A percentile compares a stretch with the other conserved stretches of the same genome.
phyloP scores from a whole-genome alignment of 2,113 vertebrate genomes.

The Procavia capensis region DNA sequence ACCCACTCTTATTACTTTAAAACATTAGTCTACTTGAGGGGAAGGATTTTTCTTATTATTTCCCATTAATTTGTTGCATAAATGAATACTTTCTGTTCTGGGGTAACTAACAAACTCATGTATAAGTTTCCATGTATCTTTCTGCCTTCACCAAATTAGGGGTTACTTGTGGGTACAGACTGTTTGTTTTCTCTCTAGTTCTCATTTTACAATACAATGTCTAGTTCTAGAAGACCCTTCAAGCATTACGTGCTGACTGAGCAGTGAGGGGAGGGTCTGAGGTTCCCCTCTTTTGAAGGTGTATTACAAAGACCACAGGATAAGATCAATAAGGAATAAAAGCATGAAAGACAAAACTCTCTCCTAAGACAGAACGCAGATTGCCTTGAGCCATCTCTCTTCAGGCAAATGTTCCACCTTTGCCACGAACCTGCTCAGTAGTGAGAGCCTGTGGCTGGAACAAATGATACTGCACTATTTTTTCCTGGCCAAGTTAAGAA shows the following conservation, averaged over 20 bases:
- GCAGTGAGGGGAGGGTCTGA: neutral
- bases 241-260: neutral
- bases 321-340: neutral
- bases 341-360: neutral
- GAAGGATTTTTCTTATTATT: neutral
- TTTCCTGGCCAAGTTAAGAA: slow-evolving; percentile 31
- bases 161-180: neutral
- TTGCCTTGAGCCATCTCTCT: neutral
- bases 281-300: neutral
- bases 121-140: neutral
- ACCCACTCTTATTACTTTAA: neutral
- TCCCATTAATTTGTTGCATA: slow-evolving; percentile 37
- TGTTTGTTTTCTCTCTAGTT: neutral
- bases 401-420: slow-evolving; percentile 33
- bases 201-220: neutral
- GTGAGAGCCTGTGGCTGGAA: neutral
- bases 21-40: neutral
- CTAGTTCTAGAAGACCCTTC: neutral
- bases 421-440: slow-evolving; percentile 31
- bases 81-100: neutral
- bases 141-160: neutral
- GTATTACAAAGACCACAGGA: neutral
- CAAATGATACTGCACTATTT: slow-evolving; percentile 11
- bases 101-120: neutral
- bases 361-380: neutral